A percentile compares a stretch with the other conserved stretches of the same genome.
These are phyloP conservation scores for Resseliella maxima DNA, from an alignment of 2,888 invertebrate genomes.

Conservation along the genomic window DNA sequence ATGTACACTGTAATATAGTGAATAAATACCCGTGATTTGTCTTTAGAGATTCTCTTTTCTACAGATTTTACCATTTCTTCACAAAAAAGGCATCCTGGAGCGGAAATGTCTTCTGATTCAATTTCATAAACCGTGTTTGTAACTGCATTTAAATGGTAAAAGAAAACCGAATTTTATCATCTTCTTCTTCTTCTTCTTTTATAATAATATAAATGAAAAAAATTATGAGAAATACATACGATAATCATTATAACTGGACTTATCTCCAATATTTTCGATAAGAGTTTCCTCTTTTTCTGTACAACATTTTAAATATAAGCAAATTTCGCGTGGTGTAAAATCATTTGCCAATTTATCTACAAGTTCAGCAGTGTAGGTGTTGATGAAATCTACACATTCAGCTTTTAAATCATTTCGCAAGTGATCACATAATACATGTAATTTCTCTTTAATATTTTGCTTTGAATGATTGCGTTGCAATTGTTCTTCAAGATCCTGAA, in stretches of 20 bases:
- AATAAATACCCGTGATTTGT: constrained; percentile 62
- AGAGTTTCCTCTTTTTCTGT: constrained; percentile 65
- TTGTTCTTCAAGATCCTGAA: constrained; percentile 79
- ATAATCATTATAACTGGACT: constrained; percentile 59
- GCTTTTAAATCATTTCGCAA: constrained; percentile 73
- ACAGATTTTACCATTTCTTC: constrained; percentile 63
- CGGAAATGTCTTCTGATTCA: constrained; percentile 59
- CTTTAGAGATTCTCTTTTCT: constrained; percentile 64
- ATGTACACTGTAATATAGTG: neutral
- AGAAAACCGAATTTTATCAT: too few relatives aligned
- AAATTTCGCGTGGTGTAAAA: constrained; percentile 80
- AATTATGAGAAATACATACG: too few relatives aligned
- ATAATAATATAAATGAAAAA: too few relatives aligned
- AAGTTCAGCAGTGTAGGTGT: constrained; percentile 79
- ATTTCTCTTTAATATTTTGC: constrained; percentile 76
- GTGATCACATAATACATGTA: constrained; percentile 77
- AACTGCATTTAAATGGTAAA: neutral
- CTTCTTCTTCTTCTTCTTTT: too few relatives aligned
- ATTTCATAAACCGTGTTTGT: constrained; percentile 57
- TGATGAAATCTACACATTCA: constrained; percentile 81
- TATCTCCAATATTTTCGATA: constrained; percentile 58
- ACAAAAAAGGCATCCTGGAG: constrained; percentile 65
- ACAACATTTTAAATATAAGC: constrained; percentile 81
- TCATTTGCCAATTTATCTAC: constrained; percentile 83
- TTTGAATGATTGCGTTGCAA: constrained; percentile 80